Percentiles rank a stretch among this genome's conserved stretches.
Evolutionary conservation across 2,888 invertebrate species (phyloP).

Genomic region (Thalpophila matura): DNA sequence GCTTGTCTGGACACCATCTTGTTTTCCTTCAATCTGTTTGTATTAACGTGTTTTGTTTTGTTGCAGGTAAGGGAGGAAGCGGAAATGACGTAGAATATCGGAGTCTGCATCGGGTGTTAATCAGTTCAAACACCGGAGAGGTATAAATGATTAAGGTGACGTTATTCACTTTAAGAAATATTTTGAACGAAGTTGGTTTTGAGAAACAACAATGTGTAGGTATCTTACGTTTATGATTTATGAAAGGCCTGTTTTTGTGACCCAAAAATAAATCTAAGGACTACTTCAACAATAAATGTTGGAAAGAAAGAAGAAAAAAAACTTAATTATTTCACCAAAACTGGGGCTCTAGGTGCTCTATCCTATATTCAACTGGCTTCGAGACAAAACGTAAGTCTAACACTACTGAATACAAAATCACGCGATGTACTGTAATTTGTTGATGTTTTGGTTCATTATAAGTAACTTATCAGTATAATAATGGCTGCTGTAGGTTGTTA

Average conservation of each 20-base stretch:
- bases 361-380: no score
- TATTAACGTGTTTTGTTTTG: slow-evolving; percentile 79
- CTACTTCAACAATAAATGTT: not conserved
- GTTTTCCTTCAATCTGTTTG: slow-evolving; percentile 71
- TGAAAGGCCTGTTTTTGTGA: not conserved
- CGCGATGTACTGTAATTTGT: no score
- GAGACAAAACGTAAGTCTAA: no score
- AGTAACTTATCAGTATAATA: no score
- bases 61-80: slow-evolving; percentile 80
- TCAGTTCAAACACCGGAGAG: slow-evolving; percentile 29
- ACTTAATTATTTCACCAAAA: no score
- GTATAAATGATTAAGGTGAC: not conserved
- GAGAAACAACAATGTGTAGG: not conserved
- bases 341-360: no score
- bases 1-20: slow-evolving; percentile 60
- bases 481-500: no score
- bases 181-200: not conserved
- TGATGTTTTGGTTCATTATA: no score
- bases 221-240: no score
- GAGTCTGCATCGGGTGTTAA: slow-evolving; percentile 61
- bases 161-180: not conserved
- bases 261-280: not conserved
- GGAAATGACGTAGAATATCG: slow-evolving; percentile 63
- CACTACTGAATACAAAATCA: no score
- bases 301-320: no score